Evolutionary conservation across 2,113 vertebrate species (phyloP).

Genomic region (Tapirus terrestris): DNA sequence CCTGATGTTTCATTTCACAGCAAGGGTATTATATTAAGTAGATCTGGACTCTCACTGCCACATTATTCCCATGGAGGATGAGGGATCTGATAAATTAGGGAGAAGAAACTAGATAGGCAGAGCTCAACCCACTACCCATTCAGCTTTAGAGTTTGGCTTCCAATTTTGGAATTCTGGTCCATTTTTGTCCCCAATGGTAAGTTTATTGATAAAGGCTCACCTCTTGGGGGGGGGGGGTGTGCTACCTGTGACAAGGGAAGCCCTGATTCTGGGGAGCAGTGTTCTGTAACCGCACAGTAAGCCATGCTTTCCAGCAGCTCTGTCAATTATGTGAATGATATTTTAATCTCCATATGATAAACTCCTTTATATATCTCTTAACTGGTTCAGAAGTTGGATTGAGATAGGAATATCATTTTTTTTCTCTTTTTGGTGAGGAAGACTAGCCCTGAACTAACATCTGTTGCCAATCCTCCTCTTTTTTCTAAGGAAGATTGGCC

Average conservation of each 20-base stretch:
- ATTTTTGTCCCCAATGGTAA: background rate
- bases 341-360: background rate
- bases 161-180: background rate
- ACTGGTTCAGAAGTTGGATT: background rate
- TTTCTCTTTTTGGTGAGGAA: too few relatives aligned
- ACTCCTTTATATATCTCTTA: background rate
- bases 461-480: too few relatives aligned
- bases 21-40: background rate
- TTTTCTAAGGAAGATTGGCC: too few relatives aligned
- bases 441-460: too few relatives aligned
- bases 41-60: background rate
- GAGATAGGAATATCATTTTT: background rate
- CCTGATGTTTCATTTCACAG: background rate
- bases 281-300: background rate
- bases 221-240: fast-evolving
- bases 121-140: background rate
- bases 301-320: background rate
- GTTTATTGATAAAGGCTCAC: background rate
- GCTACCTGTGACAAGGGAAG: background rate
- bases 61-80: background rate
- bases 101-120: background rate
- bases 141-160: background rate
- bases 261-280: background rate
- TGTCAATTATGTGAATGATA: background rate
- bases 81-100: background rate